A percentile compares a stretch with the other conserved stretches of the same genome.
Conservation (phyloP, 1,140 invertebrate species). For the Drosophila carrolli region DNA sequence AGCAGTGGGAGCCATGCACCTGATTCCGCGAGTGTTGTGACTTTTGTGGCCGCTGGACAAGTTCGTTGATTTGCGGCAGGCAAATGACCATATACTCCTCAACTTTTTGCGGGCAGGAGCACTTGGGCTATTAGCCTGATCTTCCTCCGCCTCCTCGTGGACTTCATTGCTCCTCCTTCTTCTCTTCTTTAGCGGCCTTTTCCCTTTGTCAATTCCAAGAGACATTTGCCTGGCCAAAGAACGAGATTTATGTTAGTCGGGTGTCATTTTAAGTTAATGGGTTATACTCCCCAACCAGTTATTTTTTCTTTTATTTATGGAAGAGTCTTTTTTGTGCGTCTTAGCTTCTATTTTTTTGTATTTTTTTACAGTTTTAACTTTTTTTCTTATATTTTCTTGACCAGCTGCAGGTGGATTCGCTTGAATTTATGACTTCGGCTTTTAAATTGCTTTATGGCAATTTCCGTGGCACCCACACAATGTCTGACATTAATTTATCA, state of each 20-base stretch:
- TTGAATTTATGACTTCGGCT: conserved; percentile 60
- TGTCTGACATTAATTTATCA: conserved; percentile 8
- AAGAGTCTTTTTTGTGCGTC: conserved; percentile 29
- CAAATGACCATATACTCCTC: conserved; percentile 59
- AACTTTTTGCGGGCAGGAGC: conserved; percentile 45
- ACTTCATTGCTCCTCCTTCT: not conserved
- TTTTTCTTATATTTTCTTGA: conserved; percentile 1
- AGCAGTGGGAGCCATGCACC: conserved; percentile 48
- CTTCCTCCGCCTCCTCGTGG: conserved; percentile 23
- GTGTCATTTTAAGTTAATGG: conserved; percentile 80
- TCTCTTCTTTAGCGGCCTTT: conserved; percentile 13
- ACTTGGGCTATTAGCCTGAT: conserved; percentile 61
- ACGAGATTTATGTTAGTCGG: conserved; percentile 71
- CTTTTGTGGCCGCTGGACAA: conserved; percentile 50
- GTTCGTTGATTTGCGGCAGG: conserved; percentile 78
- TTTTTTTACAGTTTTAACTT: not conserved
- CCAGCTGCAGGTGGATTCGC: conserved; percentile 67
- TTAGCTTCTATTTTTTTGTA: not conserved
- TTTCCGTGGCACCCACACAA: conserved; percentile 49
- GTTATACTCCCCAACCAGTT: conserved; percentile 54
- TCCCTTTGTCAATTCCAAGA: conserved; percentile 73
- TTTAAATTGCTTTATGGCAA: conserved; percentile 76
- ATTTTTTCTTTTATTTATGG: conserved; percentile 11
- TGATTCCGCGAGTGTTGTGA: conserved; percentile 64
- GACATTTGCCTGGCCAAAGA: conserved; percentile 47